Conservation (phyloP, 2,113 vertebrate species). For the Channa maculata region DNA sequence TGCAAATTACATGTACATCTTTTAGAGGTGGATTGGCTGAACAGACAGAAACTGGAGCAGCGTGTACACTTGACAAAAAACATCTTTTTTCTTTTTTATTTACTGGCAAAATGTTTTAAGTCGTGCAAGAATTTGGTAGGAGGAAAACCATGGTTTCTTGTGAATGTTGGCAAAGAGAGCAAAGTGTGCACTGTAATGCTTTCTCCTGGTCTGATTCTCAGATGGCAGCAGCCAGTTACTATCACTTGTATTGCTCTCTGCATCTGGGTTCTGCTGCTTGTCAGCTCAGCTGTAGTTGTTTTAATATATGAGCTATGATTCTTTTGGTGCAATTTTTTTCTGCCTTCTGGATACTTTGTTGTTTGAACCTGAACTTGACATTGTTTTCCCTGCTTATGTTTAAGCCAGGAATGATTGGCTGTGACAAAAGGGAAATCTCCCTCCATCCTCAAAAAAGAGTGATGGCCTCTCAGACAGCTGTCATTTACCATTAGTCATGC, state of each 20-base stretch:
- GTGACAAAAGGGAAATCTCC: conserved; percentile 79
- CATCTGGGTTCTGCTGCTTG: conserved; percentile 70
- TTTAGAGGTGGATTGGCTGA: conserved; percentile 45
- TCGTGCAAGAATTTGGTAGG: conserved; percentile 56
- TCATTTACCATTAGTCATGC: conserved; percentile 78
- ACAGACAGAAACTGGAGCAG: conserved; percentile 54
- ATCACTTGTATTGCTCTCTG: conserved; percentile 60
- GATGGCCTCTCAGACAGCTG: conserved; percentile 79
- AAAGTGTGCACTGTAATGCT: conserved; percentile 61
- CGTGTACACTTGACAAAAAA: conserved; percentile 64
- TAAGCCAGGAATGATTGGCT: conserved; percentile 75
- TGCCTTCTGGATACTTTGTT: conserved; percentile 75
- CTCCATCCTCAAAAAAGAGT: conserved; percentile 72
- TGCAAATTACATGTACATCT: conserved; percentile 52
- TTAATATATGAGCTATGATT: conserved; percentile 75
- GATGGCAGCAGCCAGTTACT: conserved; percentile 74
- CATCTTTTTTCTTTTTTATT: conserved; percentile 43
- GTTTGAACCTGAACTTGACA: conserved; percentile 79
- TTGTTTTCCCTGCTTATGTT: conserved; percentile 73
- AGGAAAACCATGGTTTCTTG: conserved; percentile 58
- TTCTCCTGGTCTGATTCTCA: conserved; percentile 68
- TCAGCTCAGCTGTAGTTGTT: conserved; percentile 66
- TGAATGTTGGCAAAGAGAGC: conserved; percentile 57
- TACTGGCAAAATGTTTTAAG: conserved; percentile 51
- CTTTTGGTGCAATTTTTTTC: conserved; percentile 69